Evolutionary conservation across 2,797 vertebrate species (phyloP).

Genomic region (Hyperoplus lanceolatus): DNA sequence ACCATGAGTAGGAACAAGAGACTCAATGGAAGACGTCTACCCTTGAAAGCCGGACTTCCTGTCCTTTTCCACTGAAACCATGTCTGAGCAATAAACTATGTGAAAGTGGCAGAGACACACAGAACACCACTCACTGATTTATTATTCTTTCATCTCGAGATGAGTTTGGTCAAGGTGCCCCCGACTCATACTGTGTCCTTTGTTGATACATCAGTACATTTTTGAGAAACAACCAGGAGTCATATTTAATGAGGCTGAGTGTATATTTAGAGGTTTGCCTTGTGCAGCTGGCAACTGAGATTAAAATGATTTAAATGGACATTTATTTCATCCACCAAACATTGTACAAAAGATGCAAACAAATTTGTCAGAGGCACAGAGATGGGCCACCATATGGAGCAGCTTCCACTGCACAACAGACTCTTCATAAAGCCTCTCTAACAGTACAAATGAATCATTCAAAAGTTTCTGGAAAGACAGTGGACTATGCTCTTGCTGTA

Average conservation of each 20-base stretch:
- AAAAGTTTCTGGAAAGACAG: neutral
- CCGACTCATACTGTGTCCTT: constrained; percentile 39
- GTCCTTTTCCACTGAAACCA: constrained; percentile 54
- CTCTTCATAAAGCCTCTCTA: constrained; percentile 4
- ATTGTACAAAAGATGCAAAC: neutral
- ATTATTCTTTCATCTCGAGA: constrained; percentile 58
- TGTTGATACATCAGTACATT: constrained; percentile 40
- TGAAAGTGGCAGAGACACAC: constrained; percentile 43
- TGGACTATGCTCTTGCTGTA: constrained; percentile 18
- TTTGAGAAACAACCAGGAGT: constrained; percentile 38
- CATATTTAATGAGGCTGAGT: constrained; percentile 37
- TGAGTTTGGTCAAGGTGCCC: constrained; percentile 72
- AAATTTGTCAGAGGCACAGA: constrained; percentile 3
- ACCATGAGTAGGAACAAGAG: constrained; percentile 26
- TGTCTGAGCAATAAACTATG: constrained; percentile 54
- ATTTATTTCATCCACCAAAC: constrained; percentile 20
- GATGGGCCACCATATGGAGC: neutral
- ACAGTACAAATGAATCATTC: neutral
- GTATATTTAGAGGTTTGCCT: neutral
- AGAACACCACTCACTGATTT: constrained; percentile 56
- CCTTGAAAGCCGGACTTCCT: constrained; percentile 51
- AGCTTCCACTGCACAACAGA: constrained; percentile 7
- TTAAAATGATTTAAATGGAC: constrained; percentile 22
- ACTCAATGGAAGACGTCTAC: constrained; percentile 25
- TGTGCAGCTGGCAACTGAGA: constrained; percentile 14